Percentiles rank a stretch among this genome's conserved stretches.
Evolutionary conservation across 2,113 vertebrate species (phyloP).

Genomic region (Seriola rivoliana): DNA sequence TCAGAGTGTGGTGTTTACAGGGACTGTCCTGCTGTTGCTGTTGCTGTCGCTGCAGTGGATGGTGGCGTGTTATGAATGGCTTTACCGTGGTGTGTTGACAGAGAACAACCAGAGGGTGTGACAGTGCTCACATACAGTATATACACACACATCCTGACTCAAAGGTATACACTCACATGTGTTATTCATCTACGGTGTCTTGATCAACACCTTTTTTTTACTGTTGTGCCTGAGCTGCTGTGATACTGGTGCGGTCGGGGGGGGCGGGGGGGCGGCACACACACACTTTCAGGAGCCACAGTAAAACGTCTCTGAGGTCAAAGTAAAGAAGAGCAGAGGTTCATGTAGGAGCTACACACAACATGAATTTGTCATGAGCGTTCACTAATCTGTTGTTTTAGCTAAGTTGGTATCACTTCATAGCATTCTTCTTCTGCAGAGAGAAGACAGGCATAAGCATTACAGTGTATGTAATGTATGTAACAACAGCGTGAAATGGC

Average conservation of each 20-base stretch:
- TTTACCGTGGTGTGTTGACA: conserved; percentile 46
- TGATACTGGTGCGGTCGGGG: background rate
- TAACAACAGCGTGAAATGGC: background rate
- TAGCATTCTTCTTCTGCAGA: background rate
- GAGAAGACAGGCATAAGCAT: background rate
- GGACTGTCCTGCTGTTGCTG: conserved; percentile 43
- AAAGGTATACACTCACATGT: background rate
- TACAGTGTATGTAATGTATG: background rate
- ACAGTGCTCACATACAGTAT: conserved; percentile 15
- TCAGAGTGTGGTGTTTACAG: conserved; percentile 54
- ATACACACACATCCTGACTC: conserved; percentile 9
- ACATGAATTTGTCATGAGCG: background rate
- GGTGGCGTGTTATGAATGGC: conserved; percentile 23
- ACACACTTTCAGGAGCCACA: background rate
- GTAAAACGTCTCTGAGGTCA: too few species aligned
- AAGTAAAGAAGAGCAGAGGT: background rate
- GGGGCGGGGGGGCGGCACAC: too few species aligned
- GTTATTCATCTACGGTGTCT: conserved; percentile 12
- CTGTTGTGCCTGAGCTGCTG: conserved; percentile 25
- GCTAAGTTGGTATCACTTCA: background rate
- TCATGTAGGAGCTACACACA: background rate
- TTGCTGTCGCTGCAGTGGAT: conserved; percentile 24
- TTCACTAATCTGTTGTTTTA: background rate
- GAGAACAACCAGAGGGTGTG: conserved; percentile 21
- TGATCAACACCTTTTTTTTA: background rate